Percentiles rank a stretch among this genome's conserved stretches.
Conservation (phyloP, 2,797 vertebrate genomes). For the Diglossa cyanea region DNA sequence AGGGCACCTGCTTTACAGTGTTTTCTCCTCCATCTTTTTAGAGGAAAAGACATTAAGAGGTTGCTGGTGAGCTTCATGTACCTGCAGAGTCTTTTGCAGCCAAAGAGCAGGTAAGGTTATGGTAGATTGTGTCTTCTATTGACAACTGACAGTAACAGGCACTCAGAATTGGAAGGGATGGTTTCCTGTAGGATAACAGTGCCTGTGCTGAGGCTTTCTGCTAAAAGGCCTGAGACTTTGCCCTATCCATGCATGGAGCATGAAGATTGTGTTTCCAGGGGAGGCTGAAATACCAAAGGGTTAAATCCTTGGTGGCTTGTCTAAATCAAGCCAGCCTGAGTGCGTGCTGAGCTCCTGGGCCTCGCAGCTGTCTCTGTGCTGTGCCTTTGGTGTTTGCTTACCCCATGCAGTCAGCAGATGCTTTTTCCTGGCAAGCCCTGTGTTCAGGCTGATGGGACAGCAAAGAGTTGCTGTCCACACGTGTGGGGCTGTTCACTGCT, state of each 20-base stretch:
- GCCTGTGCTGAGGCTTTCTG: not conserved
- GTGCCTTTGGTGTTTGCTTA: not conserved
- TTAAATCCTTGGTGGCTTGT: not conserved
- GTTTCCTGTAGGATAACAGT: not conserved
- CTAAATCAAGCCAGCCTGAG: not conserved
- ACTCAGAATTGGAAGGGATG: not conserved
- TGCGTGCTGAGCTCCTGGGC: not conserved
- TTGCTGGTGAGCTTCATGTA: conserved; percentile 98
- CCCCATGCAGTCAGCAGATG: not conserved
- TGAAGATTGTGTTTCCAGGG: not conserved
- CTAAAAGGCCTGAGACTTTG: not conserved
- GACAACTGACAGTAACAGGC: not conserved
- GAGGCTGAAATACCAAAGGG: not conserved
- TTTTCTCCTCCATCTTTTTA: conserved; percentile 52
- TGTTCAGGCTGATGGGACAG: not conserved
- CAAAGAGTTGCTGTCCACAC: not conserved
- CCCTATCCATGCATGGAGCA: not conserved
- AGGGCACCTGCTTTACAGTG: not conserved
- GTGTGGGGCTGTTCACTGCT: not conserved
- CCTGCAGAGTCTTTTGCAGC: conserved; percentile 93
- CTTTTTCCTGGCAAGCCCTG: not conserved
- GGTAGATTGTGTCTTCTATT: accelerated
- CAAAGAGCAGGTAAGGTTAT: conserved; percentile 88
- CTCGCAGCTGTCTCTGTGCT: not conserved
- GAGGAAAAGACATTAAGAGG: conserved; percentile 95